Evolutionary conservation across 2,888 invertebrate species (phyloP), one percentile per base, ranked within the genome.

Genomic region (Amiota mariae): DNA sequence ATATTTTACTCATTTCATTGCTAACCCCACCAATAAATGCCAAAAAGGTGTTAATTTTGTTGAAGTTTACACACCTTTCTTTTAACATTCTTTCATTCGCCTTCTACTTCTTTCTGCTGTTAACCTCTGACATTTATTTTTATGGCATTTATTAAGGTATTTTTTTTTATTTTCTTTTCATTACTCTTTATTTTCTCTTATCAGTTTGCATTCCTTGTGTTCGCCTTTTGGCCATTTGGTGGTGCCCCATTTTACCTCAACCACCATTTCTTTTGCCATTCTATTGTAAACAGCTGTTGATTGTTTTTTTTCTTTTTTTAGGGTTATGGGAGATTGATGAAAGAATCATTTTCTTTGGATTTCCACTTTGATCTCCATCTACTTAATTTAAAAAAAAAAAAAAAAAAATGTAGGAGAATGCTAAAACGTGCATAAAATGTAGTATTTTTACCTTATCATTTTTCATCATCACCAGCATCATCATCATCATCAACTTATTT

Each of bases 41-140:
- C 36, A 67, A 12, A 18, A 46, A 67, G 48, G 67, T 67, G 67
- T 67, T 67, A 67, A 67, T 67, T 48, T 46, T 46, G 24, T 46
- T 36, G 36, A 36, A 36, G 36, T 36, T 36, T 36, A 36, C 36
- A 36, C 36, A 36, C 36, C 36, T 36, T 4, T 36, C 3, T 36
- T 36, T 36, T 6, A 36, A 36, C 36, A 36, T 36, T 36, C 36
- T 36, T 36, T 36, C 36, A 36, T 36, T 36, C 6, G 6, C 36
- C 36, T 36, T 36, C 36, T 36, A 2, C 36, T 36, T 9, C 15
- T 64, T 64, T 64, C 2, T 46, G 13, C 64, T 46, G 46, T 59
- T 59, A 12, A 15, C 13, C 59, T 18, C 11, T 20, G 18, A 54
- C 54, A n/a, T 12, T 54, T n/a, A n/a, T 2, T 54, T 54, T 54